Evolutionary conservation across 2,888 invertebrate species (phyloP).

Genomic region (Aphodius granarius): DNA sequence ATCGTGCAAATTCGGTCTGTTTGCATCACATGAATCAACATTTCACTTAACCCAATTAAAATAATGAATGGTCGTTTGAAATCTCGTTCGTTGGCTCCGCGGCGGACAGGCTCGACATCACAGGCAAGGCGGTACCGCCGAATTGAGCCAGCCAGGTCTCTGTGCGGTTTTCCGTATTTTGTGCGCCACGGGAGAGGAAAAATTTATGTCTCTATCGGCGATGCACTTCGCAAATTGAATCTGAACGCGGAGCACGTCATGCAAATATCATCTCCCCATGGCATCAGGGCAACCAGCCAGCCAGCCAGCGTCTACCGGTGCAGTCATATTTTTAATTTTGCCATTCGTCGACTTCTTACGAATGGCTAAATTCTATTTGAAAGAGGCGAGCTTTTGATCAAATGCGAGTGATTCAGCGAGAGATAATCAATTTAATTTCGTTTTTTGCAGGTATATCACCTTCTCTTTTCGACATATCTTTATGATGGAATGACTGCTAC

Average conservation of each 20-base stretch:
- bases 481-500: too few species aligned
- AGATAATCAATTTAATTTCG: not conserved
- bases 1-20: not conserved
- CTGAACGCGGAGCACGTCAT: slow-evolving; percentile 2
- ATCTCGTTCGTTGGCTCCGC: not conserved
- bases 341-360: not conserved
- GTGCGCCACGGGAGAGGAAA: not conserved
- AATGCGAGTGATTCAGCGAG: not conserved
- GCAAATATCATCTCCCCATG: not conserved
- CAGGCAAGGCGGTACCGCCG: not conserved
- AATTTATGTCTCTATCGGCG: slow-evolving; percentile 12
- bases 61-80: slow-evolving; percentile 3
- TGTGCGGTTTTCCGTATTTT: not conserved
- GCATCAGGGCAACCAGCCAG: not conserved
- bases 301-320: not conserved
- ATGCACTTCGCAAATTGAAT: slow-evolving; percentile 23
- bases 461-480: too few species aligned
- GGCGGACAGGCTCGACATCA: not conserved
- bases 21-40: not conserved
- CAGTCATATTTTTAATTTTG: not conserved
- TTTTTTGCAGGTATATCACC: too few species aligned
- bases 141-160: not conserved
- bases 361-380: not conserved
- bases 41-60: slow-evolving; percentile 9
- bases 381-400: not conserved